Percentiles rank a stretch among this genome's conserved stretches.
Evolutionary conservation across 2,113 vertebrate genomes (phyloP).

Genomic region (Mesitornis unicolor): DNA sequence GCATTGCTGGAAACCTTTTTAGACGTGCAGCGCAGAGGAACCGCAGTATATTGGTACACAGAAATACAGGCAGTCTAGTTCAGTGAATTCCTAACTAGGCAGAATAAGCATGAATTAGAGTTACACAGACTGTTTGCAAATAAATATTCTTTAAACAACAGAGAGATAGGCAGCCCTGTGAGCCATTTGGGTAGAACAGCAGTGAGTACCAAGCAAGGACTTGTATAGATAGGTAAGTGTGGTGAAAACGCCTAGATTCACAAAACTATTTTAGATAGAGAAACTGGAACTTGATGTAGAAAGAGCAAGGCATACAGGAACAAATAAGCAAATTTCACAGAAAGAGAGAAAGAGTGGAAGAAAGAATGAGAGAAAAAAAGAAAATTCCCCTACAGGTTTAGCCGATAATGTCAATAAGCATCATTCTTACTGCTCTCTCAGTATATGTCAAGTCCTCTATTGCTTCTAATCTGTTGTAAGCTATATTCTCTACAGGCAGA

Average conservation of each 20-base stretch:
- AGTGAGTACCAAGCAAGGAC: not conserved
- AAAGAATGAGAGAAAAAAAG: constrained; percentile 50
- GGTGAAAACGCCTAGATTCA: constrained; percentile 57
- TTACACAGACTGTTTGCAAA: constrained; percentile 51
- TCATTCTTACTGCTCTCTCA: constrained; percentile 55
- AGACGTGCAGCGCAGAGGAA: not conserved
- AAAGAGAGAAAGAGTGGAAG: constrained; percentile 41
- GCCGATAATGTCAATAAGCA: constrained; percentile 71
- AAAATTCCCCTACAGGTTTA: constrained; percentile 71
- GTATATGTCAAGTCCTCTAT: constrained; percentile 64
- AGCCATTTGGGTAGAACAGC: not conserved
- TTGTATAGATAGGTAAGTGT: not conserved
- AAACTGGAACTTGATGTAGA: constrained; percentile 28
- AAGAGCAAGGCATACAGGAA: constrained; percentile 39
- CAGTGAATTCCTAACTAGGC: constrained; percentile 2
- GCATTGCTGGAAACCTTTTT: not conserved
- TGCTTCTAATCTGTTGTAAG: constrained; percentile 76
- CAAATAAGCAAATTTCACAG: constrained; percentile 65
- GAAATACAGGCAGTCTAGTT: not conserved
- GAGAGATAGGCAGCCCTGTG: constrained; percentile 15
- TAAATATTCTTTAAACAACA: constrained; percentile 54
- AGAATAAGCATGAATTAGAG: constrained; percentile 28
- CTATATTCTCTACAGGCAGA: constrained; percentile 73
- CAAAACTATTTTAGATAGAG: constrained; percentile 63
- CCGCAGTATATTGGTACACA: not conserved